These are phyloP conservation scores for Trissonchulus sp. DNA, from an alignment of 2,888 invertebrate species.

Conservation along the genomic window DNA sequence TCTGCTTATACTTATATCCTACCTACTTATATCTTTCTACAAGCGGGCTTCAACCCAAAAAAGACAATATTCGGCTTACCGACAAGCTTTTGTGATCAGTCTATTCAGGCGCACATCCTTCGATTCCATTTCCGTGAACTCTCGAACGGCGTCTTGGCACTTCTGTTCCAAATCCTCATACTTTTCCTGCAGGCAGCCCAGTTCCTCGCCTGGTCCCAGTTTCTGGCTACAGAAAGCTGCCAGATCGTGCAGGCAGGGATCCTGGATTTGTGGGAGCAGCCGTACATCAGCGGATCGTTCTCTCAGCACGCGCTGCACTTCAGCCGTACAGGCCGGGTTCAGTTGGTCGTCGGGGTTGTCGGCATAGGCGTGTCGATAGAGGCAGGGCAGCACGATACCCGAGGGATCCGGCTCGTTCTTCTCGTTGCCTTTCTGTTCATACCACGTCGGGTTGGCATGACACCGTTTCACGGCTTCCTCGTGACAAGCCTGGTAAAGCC, in stretches of 20 bases:
- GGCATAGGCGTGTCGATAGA: constrained; percentile 64
- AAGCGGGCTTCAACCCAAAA: no score
- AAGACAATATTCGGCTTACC: no score
- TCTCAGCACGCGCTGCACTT: constrained; percentile 78
- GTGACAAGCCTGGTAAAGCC: constrained; percentile 77
- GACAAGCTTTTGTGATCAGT: constrained; percentile 72
- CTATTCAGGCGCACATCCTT: constrained; percentile 83
- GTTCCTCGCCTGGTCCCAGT: constrained; percentile 61
- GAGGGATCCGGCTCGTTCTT: constrained; percentile 76
- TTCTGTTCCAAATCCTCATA: constrained; percentile 49
- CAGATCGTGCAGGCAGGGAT: constrained; percentile 77
- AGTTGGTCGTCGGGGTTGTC: constrained; percentile 40
- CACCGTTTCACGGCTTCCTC: no score
- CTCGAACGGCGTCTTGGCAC: constrained; percentile 70
- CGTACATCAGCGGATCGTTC: constrained; percentile 85
- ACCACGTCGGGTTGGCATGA: no score
- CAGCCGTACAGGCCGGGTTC: constrained; percentile 4
- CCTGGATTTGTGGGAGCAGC: constrained; percentile 86
- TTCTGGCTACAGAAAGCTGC: constrained; percentile 74
- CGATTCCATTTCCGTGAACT: constrained; percentile 80
- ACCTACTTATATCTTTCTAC: constrained; percentile 69
- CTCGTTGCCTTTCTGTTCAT: constrained; percentile 54
- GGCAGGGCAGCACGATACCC: constrained; percentile 78
- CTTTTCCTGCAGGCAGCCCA: constrained; percentile 76
- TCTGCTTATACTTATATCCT: no score